phyloP scores from a whole-genome alignment of 2,797 vertebrate genomes.

The Florisuga fusca region DNA sequence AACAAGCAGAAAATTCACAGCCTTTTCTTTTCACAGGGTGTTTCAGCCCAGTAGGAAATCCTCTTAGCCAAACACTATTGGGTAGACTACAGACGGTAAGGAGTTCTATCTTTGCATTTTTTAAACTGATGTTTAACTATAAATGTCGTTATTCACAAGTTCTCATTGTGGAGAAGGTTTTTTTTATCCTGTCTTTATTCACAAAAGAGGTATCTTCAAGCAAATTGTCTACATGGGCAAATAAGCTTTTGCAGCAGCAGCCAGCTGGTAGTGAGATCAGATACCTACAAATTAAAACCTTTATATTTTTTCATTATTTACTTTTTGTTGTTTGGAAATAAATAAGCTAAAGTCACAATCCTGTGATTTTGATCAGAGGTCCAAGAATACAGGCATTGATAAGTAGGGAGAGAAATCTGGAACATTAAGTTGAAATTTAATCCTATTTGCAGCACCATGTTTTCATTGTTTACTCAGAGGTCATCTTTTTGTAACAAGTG shows the following conservation, averaged over 20 bases:
- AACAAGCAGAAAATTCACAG: constrained; percentile 74
- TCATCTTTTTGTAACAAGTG: background rate
- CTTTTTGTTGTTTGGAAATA: constrained; percentile 17
- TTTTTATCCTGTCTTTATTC: constrained; percentile 23
- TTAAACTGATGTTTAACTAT: constrained; percentile 55
- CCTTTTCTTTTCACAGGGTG: constrained; percentile 83
- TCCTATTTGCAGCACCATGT: background rate
- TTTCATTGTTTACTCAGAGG: background rate
- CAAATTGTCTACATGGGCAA: constrained; percentile 35
- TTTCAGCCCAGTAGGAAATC: constrained; percentile 84
- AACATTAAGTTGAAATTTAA: background rate
- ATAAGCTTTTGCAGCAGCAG: constrained; percentile 13
- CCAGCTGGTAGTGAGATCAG: constrained; percentile 18
- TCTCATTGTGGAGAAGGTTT: constrained; percentile 8
- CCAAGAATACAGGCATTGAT: background rate
- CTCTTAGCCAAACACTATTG: constrained; percentile 80
- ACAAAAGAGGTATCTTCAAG: constrained; percentile 36
- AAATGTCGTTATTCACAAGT: constrained; percentile 54
- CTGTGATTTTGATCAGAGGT: background rate
- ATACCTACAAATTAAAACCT: constrained; percentile 12
- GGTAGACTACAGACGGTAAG: constrained; percentile 86
- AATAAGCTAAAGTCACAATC: background rate
- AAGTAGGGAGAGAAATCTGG: background rate
- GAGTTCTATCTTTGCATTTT: constrained; percentile 56
- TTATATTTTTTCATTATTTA: background rate